Conservation (phyloP, 2,113 vertebrate species). For the Chinchilla lanigera region DNA sequence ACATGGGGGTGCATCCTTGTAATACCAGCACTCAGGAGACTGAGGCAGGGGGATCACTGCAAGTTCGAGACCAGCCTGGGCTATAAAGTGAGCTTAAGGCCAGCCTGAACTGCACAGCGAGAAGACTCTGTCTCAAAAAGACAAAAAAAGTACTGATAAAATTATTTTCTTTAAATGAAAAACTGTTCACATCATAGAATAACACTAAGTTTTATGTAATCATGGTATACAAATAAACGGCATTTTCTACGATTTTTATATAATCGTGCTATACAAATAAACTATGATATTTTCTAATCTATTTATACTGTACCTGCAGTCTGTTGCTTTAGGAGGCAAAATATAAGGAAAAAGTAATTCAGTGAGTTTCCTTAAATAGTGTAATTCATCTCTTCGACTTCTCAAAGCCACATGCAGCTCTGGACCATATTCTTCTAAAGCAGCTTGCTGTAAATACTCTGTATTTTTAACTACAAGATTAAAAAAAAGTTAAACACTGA, state of each 20-base stretch:
- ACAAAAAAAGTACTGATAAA: neutral
- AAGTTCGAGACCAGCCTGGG: neutral
- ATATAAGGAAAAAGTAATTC: conserved; percentile 95
- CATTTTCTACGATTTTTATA: neutral
- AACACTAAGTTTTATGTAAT: conserved; percentile 22
- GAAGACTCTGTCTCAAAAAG: too few species aligned
- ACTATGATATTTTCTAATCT: conserved; percentile 8
- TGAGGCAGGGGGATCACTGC: neutral
- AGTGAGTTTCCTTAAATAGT: conserved; percentile 95
- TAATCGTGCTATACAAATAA: neutral
- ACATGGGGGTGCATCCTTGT: neutral
- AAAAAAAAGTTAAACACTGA: conserved; percentile 61
- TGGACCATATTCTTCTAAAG: conserved; percentile 94
- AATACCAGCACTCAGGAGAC: neutral
- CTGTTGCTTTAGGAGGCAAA: conserved; percentile 96
- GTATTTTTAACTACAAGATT: conserved; percentile 87
- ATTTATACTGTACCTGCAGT: conserved; percentile 92
- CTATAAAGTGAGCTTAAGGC: neutral
- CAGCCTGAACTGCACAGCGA: too few species aligned
- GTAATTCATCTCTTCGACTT: conserved; percentile 94
- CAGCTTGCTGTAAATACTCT: conserved; percentile 92
- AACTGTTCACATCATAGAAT: conserved; percentile 37
- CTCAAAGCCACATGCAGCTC: conserved; percentile 94
- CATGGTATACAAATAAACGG: neutral
- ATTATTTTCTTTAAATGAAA: conserved; percentile 41